Evolutionary conservation across 1,140 invertebrate genomes (phyloP).

Genomic region (Rhizoglyphus robini): DNA sequence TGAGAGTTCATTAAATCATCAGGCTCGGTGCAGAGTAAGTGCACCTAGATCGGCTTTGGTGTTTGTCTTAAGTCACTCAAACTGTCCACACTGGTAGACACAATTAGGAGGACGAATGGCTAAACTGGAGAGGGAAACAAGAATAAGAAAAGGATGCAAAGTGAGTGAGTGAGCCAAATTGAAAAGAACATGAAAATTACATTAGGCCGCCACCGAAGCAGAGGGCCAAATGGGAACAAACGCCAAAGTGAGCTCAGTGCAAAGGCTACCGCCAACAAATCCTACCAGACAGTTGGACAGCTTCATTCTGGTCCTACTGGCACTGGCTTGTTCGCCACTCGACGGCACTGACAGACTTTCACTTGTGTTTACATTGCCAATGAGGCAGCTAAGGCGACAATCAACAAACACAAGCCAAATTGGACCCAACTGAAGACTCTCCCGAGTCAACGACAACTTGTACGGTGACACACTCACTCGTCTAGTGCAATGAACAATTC

Average conservation of each 20-base stretch:
- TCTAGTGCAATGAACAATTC: too few species aligned
- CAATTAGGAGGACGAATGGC: neutral
- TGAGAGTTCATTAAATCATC: neutral
- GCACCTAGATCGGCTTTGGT: neutral
- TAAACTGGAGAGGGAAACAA: neutral
- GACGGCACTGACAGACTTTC: neutral
- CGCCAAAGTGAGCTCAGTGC: neutral
- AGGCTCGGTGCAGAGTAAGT: neutral
- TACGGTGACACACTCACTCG: too few species aligned
- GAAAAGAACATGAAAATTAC: constrained; percentile 19
- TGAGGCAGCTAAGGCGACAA: too few species aligned
- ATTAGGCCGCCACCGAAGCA: neutral
- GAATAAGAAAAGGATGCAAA: constrained; percentile 12
- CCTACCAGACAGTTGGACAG: neutral
- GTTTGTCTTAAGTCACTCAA: constrained; percentile 10
- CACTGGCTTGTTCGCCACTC: too few species aligned
- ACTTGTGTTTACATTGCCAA: too few species aligned
- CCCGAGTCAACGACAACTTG: too few species aligned
- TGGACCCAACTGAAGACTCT: too few species aligned
- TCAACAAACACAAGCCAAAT: too few species aligned
- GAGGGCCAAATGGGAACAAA: neutral
- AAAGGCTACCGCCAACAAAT: neutral
- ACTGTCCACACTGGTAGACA: neutral
- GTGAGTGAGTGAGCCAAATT: constrained; percentile 13
- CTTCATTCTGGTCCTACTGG: too few species aligned